phyloP scores from a whole-genome alignment of 2,797 vertebrate species.

The Pteronotus mesoamericanus region DNA sequence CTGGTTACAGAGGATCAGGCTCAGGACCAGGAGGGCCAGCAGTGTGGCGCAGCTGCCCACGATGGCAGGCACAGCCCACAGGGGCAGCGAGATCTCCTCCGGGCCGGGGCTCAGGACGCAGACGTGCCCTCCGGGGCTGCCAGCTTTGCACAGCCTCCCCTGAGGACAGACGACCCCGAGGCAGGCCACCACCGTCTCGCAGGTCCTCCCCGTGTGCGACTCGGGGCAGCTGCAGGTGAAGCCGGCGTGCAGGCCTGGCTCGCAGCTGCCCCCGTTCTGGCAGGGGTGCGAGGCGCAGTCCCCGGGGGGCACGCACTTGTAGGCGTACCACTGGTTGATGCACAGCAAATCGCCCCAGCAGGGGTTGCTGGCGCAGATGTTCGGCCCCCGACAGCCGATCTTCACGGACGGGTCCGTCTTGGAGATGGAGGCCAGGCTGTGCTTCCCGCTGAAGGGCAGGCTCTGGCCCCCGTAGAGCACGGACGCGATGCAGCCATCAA shows the following conservation, averaged over 20 bases:
- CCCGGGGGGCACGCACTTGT: constrained; percentile 91
- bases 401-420: constrained; percentile 88
- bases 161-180: constrained; percentile 89
- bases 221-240: constrained; percentile 94
- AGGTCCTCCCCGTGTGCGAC: constrained; percentile 88
- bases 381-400: constrained; percentile 93
- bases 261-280: constrained; percentile 93
- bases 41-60: constrained; percentile 94
- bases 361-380: constrained; percentile 93
- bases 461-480: constrained; percentile 90
- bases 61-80: constrained; percentile 97
- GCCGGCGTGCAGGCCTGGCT: constrained; percentile 82
- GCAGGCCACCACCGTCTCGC: constrained; percentile 91
- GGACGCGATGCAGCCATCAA: constrained; percentile 93
- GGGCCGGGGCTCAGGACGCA: constrained; percentile 83
- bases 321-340: constrained; percentile 95
- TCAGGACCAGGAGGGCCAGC: constrained; percentile 93
- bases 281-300: constrained; percentile 93
- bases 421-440: constrained; percentile 87
- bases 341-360: constrained; percentile 95
- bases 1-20: constrained; percentile 96
- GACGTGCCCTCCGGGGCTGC: constrained; percentile 83
- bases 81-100: constrained; percentile 88
- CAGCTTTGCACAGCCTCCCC: constrained; percentile 85
- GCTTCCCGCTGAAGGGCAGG: constrained; percentile 92